phyloP scores from a whole-genome alignment of 2,888 invertebrate genomes.

The Yponomeuta plumbellus region DNA sequence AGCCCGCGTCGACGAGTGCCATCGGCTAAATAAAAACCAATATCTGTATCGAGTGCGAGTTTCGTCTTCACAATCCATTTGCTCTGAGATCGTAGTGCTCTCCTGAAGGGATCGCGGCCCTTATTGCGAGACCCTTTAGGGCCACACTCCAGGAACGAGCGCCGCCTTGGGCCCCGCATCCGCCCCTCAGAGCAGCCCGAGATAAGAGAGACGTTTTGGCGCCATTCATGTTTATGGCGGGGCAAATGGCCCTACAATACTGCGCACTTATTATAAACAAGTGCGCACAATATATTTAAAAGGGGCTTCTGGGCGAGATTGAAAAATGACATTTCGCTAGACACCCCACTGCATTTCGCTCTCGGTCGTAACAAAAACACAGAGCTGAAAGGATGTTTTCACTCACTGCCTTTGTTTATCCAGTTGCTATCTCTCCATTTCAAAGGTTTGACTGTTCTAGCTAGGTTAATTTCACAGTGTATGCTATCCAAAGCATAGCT shows the following conservation, averaged over 20 bases:
- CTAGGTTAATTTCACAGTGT: background rate
- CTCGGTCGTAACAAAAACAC: background rate
- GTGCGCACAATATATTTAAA: constrained; percentile 48
- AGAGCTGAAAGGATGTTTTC: background rate
- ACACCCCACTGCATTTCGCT: background rate
- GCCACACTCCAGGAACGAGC: constrained; percentile 67
- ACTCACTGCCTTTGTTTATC: background rate
- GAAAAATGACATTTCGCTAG: constrained; percentile 34
- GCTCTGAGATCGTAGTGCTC: constrained; percentile 66
- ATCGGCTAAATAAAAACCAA: constrained; percentile 69
- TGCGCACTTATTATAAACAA: constrained; percentile 73
- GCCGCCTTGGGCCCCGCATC: constrained; percentile 63
- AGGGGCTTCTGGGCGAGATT: constrained; percentile 34
- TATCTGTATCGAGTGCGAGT: constrained; percentile 64
- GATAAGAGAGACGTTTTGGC: constrained; percentile 76
- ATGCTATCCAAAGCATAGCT: background rate
- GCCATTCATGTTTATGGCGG: constrained; percentile 75
- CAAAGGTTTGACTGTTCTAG: background rate
- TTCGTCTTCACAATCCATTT: constrained; percentile 73
- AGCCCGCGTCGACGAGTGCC: constrained; percentile 25
- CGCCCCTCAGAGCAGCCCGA: constrained; percentile 71
- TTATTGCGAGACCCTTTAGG: constrained; percentile 73
- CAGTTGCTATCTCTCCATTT: background rate
- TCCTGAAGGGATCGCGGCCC: constrained; percentile 63
- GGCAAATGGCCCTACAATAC: constrained; percentile 72